Base-by-base conservation (phyloP, 2,888 invertebrate genomes). In the Leptothorax acervorum region DNA sequence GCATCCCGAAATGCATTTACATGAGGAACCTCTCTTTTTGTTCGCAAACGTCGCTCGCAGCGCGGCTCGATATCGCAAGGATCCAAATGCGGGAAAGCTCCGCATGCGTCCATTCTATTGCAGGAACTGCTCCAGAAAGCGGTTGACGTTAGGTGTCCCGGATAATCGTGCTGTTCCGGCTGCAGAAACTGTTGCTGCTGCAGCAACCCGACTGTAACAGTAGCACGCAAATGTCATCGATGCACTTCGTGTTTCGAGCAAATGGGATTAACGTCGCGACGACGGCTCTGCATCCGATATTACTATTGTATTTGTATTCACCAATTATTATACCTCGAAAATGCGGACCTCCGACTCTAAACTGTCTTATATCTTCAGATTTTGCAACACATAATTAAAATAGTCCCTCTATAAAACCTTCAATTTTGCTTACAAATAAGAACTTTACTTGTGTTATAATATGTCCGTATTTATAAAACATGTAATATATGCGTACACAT, bases 91-190 rank as follows among this genome's bases (percentile, higher is more conserved):
- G 62, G 62, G 75, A 76, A 63, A 74, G 53, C 70, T n/a, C 57
- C 68, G 70, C 48, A 51, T 63, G 66, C 68, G 63, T 78, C 85
- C 85, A 71, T 84, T 86, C 87, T 85, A 87, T 88, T 84, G 71
- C 68, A 74, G 87, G 85, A 86, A 90, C 74, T 85, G 86, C 84
- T 88, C 81, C 82, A 73, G 89, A 90, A 90, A 90, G 86, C 82
- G 89, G 87, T 88, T 88, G 87, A 88, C 86, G 89, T 87, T 90
- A 90, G 88, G 86, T 76, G 89, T 90, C 83, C 85, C 85, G 87
- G 85, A 90, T 90, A 90, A 89, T 90, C 90, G 90, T 66, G 85
- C 85, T 90, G 89, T 90, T 90, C 90, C 89, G 90, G 85, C 85
- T 86, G 86, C 83, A 86, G 90, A 87, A 89, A 90, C 89, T 90